phyloP scores from a whole-genome alignment of 64 coral and sea anemone species.

The Exaiptasia diaphana region DNA sequence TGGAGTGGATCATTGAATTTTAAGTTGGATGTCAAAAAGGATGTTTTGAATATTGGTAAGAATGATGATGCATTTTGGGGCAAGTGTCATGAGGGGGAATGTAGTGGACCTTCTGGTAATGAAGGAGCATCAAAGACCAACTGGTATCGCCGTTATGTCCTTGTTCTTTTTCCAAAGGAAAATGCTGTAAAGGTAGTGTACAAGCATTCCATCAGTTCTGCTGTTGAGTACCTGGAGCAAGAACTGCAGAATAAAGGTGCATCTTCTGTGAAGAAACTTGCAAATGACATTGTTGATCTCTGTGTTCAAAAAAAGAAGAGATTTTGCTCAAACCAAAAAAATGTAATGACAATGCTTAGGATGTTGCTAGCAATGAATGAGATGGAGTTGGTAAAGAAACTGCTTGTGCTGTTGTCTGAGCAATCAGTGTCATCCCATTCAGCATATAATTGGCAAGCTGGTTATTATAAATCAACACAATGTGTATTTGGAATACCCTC shows the following conservation, averaged over 20 bases:
- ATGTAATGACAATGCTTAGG: neutral
- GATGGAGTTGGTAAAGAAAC: neutral
- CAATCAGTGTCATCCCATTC: neutral
- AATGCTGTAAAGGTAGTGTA: neutral
- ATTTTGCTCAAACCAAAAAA: neutral
- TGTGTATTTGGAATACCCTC: neutral
- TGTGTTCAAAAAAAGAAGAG: neutral
- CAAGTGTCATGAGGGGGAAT: neutral
- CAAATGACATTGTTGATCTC: neutral
- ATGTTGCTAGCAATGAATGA: neutral
- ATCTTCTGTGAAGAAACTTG: neutral
- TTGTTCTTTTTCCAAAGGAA: constrained; percentile 12
- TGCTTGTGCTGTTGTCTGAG: neutral
- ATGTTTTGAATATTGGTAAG: neutral
- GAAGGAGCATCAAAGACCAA: neutral
- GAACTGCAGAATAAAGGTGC: neutral
- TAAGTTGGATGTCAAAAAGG: neutral
- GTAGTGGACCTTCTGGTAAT: constrained; percentile 17
- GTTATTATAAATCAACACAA: neutral
- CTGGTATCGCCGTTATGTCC: constrained; percentile 12
- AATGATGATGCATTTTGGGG: constrained; percentile 14
- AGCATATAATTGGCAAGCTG: neutral
- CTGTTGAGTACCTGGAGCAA: neutral
- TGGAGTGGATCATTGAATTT: neutral
- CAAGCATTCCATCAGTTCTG: neutral